Evolutionary conservation across 2,797 vertebrate species (phyloP).

Genomic region (Linurgus olivaceus): DNA sequence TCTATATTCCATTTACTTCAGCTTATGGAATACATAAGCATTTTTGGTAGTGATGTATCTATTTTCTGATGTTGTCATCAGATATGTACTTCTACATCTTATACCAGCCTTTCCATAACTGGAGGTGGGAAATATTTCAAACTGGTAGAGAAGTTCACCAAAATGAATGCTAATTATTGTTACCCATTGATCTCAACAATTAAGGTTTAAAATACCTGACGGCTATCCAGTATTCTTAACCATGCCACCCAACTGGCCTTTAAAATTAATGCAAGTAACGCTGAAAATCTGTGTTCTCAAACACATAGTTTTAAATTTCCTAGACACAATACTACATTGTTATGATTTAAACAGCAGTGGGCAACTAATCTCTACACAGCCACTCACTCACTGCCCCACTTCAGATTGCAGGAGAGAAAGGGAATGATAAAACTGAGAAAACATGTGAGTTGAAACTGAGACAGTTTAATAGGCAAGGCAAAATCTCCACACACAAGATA

Average conservation of each 20-base stretch:
- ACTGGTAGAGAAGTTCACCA: neutral
- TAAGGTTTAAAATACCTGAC: neutral
- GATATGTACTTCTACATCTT: neutral
- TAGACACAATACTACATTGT: neutral
- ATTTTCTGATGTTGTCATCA: neutral
- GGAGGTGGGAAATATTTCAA: neutral
- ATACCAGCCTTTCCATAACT: neutral
- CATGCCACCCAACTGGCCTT: neutral
- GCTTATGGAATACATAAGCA: neutral
- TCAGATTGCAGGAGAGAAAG: fast-evolving
- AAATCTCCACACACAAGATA: neutral
- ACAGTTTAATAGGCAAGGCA: neutral
- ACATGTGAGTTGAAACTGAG: neutral
- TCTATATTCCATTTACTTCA: neutral
- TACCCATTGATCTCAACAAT: neutral
- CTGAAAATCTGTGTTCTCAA: neutral
- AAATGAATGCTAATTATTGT: neutral
- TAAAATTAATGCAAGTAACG: neutral
- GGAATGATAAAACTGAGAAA: neutral
- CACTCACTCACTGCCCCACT: neutral
- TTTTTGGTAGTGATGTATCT: neutral
- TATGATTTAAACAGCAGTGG: neutral
- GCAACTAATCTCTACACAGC: neutral
- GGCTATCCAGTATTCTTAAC: neutral
- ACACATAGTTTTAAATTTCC: neutral